Evolutionary conservation across 2,888 invertebrate genomes (phyloP).

Genomic region (Panzeria rudis): DNA sequence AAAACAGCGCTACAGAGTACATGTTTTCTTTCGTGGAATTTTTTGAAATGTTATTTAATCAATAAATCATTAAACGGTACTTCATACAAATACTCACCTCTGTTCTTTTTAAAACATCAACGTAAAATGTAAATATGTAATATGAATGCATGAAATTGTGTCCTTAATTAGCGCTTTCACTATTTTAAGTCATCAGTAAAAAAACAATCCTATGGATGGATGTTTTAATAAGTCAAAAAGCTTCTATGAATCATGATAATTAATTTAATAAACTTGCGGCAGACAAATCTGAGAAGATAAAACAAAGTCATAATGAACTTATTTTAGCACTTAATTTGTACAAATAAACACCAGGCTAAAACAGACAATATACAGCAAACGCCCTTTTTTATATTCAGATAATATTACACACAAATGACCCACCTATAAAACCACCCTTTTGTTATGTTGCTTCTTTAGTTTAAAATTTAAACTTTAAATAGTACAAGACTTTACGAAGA

Average conservation of each 20-base stretch:
- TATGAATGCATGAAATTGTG: slow-evolving; percentile 27
- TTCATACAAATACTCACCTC: neutral
- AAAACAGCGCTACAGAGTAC: slow-evolving; percentile 6
- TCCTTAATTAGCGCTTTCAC: slow-evolving; percentile 51
- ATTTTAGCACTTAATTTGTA: slow-evolving; percentile 67
- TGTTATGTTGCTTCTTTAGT: too few relatives aligned
- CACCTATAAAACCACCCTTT: slow-evolving; percentile 63
- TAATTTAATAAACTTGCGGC: slow-evolving; percentile 28
- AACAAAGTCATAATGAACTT: slow-evolving; percentile 57
- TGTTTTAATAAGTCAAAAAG: neutral
- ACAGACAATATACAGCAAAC: neutral
- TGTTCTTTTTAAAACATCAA: neutral
- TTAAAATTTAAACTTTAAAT: too few relatives aligned
- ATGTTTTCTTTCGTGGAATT: neutral
- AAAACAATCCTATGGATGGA: neutral
- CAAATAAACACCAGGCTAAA: slow-evolving; percentile 48
- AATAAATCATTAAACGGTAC: slow-evolving; percentile 56
- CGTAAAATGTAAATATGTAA: slow-evolving; percentile 13
- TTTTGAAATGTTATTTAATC: slow-evolving; percentile 45
- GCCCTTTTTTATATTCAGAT: slow-evolving; percentile 35
- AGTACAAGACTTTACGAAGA: slow-evolving; percentile 10
- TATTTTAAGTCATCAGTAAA: slow-evolving; percentile 36
- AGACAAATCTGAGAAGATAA: neutral
- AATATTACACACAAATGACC: slow-evolving; percentile 51
- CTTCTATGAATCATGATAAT: slow-evolving; percentile 27